Evolutionary conservation across 2,113 vertebrate genomes (phyloP), one percentile per base, ranked within the genome.

Genomic region (Girardinichthys multiradiatus): DNA sequence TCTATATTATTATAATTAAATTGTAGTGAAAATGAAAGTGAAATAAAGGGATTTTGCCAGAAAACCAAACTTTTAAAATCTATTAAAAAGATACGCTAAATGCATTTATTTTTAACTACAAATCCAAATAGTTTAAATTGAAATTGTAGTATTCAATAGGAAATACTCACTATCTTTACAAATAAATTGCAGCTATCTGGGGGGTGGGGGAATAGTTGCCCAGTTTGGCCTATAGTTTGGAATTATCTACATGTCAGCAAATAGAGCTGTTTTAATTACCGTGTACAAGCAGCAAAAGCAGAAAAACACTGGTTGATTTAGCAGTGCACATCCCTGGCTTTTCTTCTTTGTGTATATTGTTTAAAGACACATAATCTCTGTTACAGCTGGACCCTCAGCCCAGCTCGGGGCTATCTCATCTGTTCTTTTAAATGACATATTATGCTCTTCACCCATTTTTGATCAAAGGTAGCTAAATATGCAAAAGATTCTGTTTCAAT

Each of bases 341-440:
- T 17, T 17, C 24, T 66, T 58, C 37, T 59, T 64, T 42, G 15
- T 72, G 31, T 61, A 57, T 64, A 61, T 68, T 54, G 19, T 69
- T 76, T 62, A 72, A 19, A 30, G 60, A 10, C 4, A 65, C 27
- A 45, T 58, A 29, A 45, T 2, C 0, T n/a, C 35, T 59, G 1
- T 37, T 9, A 60, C 26, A 33, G 28, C 15, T 42, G 19, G 9
- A 31, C 57, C 24, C 0, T 61, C 12, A 13, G 8, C 26, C 35
- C 61, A 13, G 35, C 57, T 64, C 30, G 31, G 30, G 13, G 42
- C 24, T 62, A 29, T 19, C 45, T 30, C 39, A 26, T 62, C 1
- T 70, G 9, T 59, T 70, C 68, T 54, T 68, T 21, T 24, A 54
- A 54, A n/a, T n/a, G 2, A n/a, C 48, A 21, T 8, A 54, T n/a